phyloP scores from a whole-genome alignment of 1,140 invertebrate genomes.

The Ephestia elutella region DNA sequence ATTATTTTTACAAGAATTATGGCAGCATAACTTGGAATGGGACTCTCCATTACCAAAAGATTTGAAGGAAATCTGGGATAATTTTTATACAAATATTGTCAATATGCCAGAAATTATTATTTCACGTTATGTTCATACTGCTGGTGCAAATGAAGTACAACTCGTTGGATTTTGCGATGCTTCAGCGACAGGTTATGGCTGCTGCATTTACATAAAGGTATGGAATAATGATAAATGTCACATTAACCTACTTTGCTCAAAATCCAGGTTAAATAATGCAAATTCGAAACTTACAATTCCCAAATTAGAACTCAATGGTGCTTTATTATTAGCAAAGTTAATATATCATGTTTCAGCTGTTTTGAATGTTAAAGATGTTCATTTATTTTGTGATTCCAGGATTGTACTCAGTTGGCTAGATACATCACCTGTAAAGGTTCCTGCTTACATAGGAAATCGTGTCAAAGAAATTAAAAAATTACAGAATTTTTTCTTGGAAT shows the following conservation, averaged over 20 bases:
- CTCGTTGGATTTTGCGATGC: conserved; percentile 22
- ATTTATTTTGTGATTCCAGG: conserved; percentile 16
- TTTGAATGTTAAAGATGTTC: conserved; percentile 6
- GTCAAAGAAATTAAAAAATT: conserved; percentile 14
- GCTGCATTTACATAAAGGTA: conserved; percentile 14
- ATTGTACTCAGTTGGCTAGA: conserved; percentile 16
- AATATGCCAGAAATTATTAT: conserved; percentile 10
- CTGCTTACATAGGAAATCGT: conserved; percentile 13
- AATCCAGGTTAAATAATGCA: conserved; percentile 11
- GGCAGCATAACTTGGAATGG: conserved; percentile 23
- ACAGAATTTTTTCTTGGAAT: conserved; percentile 1
- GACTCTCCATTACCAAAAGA: conserved; percentile 11
- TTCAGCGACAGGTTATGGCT: conserved; percentile 10
- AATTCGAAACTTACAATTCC: conserved; percentile 13
- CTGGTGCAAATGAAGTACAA: conserved; percentile 5
- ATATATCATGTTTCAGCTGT: conserved; percentile 6
- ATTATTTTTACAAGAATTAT: conserved; percentile 28
- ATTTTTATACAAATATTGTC: conserved; percentile 2
- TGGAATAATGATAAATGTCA: background rate
- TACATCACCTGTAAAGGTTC: conserved; percentile 6
- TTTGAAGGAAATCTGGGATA: conserved; percentile 4
- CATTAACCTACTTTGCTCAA: conserved; percentile 12
- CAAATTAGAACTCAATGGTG: conserved; percentile 16
- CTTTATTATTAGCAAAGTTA: conserved; percentile 13
- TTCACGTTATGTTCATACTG: background rate